Evolutionary conservation across 2,113 vertebrate genomes (phyloP).

Genomic region (Pelodiscus sinensis): DNA sequence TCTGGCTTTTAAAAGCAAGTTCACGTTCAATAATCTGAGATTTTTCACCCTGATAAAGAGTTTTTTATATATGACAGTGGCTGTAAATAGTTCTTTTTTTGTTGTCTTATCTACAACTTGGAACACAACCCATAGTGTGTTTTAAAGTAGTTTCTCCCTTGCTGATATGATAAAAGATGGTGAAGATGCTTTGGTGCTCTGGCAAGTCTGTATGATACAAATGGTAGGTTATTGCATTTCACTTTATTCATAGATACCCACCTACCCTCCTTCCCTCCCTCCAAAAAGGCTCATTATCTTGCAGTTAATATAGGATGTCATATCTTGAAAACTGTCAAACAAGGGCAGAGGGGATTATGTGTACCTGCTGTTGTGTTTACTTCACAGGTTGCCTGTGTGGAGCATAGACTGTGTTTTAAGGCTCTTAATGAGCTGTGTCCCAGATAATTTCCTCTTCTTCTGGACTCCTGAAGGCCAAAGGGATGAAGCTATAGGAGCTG

Average conservation of each 20-base stretch:
- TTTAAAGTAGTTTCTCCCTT: not conserved
- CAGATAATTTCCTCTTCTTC: not conserved
- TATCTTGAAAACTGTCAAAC: not conserved
- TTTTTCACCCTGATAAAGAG: not conserved
- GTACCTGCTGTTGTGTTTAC: constrained; percentile 8
- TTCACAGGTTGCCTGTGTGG: constrained; percentile 14
- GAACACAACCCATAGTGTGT: not conserved
- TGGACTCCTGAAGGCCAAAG: not conserved
- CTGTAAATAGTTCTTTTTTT: not conserved
- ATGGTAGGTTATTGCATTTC: constrained; percentile 28
- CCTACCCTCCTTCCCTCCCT: too few species aligned
- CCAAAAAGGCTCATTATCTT: constrained; percentile 1
- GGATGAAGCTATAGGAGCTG: not conserved
- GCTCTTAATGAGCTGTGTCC: not conserved
- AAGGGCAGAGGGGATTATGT: constrained; percentile 19
- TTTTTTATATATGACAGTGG: not conserved
- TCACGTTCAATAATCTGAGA: not conserved
- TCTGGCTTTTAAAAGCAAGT: not conserved
- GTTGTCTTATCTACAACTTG: not conserved
- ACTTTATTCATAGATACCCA: constrained; percentile 6
- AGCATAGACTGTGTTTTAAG: not conserved
- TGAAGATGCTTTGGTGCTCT: constrained; percentile 57
- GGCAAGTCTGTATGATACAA: constrained; percentile 39
- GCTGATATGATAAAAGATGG: constrained; percentile 47
- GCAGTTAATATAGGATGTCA: constrained; percentile 33